Conservation (phyloP, 23 tunicate species). For the Aplidium turbinatum region DNA sequence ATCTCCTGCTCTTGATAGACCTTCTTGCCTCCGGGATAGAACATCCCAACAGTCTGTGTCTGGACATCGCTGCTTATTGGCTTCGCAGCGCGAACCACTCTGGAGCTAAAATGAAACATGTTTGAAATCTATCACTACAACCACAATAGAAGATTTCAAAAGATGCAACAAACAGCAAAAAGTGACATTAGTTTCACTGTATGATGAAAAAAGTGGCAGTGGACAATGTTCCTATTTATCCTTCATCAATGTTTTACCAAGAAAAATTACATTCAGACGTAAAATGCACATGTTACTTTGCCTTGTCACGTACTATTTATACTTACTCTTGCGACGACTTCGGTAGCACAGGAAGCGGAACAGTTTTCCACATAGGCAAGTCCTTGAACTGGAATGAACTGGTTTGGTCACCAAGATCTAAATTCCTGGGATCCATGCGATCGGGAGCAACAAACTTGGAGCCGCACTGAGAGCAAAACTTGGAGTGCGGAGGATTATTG, state of each 20-base stretch:
- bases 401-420: conserved; percentile 52
- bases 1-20: conserved; percentile 77
- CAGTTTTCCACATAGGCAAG: conserved; percentile 91
- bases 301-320: too few relatives aligned
- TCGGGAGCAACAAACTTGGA: conserved; percentile 77
- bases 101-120: conserved; percentile 41
- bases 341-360: conserved; percentile 84
- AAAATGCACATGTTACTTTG: too few relatives aligned
- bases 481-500: conserved; percentile 87
- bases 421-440: conserved; percentile 86
- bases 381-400: conserved; percentile 41
- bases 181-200: too few relatives aligned
- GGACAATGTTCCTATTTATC: too few relatives aligned
- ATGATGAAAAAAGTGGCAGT: too few relatives aligned
- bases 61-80: conserved; percentile 47
- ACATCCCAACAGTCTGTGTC: conserved; percentile 94
- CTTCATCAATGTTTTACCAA: too few relatives aligned
- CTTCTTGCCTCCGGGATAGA: conserved; percentile 96
- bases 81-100: conserved; percentile 72
- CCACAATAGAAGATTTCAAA: too few relatives aligned
- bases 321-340: conserved; percentile 55
- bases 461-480: conserved; percentile 88
- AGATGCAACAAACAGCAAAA: too few relatives aligned
- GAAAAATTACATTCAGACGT: too few relatives aligned
- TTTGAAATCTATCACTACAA: too few relatives aligned